Conservation (phyloP, 1,140 invertebrate species). For the Brachionus rotundiformis region DNA sequence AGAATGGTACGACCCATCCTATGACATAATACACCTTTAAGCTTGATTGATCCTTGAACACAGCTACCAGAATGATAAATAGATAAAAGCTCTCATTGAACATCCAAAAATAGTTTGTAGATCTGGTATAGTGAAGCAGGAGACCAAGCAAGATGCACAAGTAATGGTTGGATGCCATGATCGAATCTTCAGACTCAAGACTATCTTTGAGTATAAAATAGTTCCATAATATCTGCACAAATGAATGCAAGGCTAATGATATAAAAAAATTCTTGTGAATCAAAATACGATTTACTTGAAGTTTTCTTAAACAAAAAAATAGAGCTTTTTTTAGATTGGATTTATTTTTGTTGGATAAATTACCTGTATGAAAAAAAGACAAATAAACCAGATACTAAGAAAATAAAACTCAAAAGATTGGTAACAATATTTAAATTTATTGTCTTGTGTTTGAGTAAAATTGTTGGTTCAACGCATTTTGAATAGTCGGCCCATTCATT, state of each 20-base stretch:
- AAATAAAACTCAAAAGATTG: constrained; percentile 29
- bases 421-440: constrained; percentile 19
- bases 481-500: constrained; percentile 26
- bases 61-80: constrained; percentile 10
- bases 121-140: constrained; percentile 19
- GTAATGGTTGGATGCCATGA: not conserved
- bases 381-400: constrained; percentile 28
- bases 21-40: not conserved
- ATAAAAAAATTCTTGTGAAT: constrained; percentile 49
- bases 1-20: constrained; percentile 36
- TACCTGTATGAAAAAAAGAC: constrained; percentile 32
- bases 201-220: not conserved
- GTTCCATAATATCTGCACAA: constrained; percentile 34
- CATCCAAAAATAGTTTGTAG: constrained; percentile 52
- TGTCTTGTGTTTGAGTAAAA: not conserved
- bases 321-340: not conserved
- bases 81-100: constrained; percentile 51
- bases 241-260: constrained; percentile 10
- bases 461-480: not conserved
- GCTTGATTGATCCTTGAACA: constrained; percentile 35
- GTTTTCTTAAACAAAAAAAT: not conserved
- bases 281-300: constrained; percentile 25
- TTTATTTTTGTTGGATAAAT: not conserved
- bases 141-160: not conserved
- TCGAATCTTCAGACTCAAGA: not conserved